Evolutionary conservation across 2,797 vertebrate species (phyloP).

Genomic region (Tarsius wallacei): DNA sequence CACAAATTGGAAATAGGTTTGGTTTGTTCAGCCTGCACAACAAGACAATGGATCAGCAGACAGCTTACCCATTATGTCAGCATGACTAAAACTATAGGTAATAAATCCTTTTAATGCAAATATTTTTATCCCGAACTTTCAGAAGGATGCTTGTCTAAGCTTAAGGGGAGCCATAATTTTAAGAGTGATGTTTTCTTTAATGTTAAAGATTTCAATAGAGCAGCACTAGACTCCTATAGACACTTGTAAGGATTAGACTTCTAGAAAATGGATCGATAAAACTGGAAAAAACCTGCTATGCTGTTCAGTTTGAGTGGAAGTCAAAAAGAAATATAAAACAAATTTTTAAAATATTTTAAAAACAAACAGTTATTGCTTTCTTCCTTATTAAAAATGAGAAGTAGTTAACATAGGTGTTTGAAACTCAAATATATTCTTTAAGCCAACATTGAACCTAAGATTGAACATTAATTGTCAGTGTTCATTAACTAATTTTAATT

Average conservation of each 20-base stretch:
- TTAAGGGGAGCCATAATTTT: conserved; percentile 73
- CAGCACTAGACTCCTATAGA: not conserved
- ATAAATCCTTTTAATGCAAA: conserved; percentile 78
- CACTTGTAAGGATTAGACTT: conserved; percentile 41
- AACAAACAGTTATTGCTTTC: not conserved
- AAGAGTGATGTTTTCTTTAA: conserved; percentile 67
- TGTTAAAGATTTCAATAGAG: conserved; percentile 52
- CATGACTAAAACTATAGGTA: conserved; percentile 62
- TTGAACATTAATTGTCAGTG: conserved; percentile 24
- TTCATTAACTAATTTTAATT: conserved; percentile 64
- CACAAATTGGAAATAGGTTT: conserved; percentile 56
- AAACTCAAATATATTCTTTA: conserved; percentile 57
- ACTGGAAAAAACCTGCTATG: not conserved
- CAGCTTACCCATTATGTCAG: conserved; percentile 66
- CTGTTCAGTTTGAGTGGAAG: not conserved
- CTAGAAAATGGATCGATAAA: conserved; percentile 68
- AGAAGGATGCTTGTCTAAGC: conserved; percentile 58
- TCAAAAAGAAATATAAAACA: conserved; percentile 59
- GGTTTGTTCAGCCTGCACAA: conserved; percentile 67
- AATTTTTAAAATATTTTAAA: not conserved
- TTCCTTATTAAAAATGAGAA: conserved; percentile 38
- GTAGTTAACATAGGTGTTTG: conserved; percentile 33
- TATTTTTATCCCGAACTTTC: conserved; percentile 65
- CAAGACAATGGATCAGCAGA: conserved; percentile 60
- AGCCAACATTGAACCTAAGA: not conserved